Base-by-base conservation (phyloP, 2,113 vertebrate genomes). In the Cochlearius cochlearius region DNA sequence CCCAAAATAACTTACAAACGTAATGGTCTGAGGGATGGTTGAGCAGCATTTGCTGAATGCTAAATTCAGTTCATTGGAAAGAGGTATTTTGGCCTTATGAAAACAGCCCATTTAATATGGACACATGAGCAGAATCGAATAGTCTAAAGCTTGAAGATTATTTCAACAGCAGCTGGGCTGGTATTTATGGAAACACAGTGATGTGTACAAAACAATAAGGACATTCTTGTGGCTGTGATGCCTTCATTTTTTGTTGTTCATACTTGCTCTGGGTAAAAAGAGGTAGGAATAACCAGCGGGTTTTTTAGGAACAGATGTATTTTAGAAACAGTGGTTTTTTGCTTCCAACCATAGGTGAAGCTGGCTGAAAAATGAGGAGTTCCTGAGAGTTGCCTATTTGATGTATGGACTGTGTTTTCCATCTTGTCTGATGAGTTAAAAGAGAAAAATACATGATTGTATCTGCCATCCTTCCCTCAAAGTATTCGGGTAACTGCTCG, bases 1-100 rank as follows among this genome's bases (percentile, higher is more conserved):
- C 94, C 95, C 64, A 47, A 83, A 97, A 96, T 96, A 96, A 95
- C 94, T 96, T 79, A 67, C 88, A 5, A 43, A 93, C 71, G 66
- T 94, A 83, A 97, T 18, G 90, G 93, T 39, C 90, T 92, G 89
- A 96, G 92, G 95, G 88, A 68, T 72, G 92, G 80, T 58, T 77
- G 96, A 68, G 88, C 88, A 83, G 87, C 79, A 59, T 86, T 22
- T 86, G 96, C 95, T 97, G 88, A 86, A 71, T 41, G 90, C 89
- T 91, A 74, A 74, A 47, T 59, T 94, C 94, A 87, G 80, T 67
- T 59, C 69, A 3, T 39, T 75, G 88, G 92, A 91, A 69, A 91
- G 88, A 81, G 66, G 62, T 52, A 30, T 81, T 52, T 80, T 92
- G 90, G 69, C 90, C 88, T 94, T 79, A 53, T 39, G 95, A 79